phyloP scores from a whole-genome alignment of 2,113 vertebrate genomes.

The Gopherus flavomarginatus region DNA sequence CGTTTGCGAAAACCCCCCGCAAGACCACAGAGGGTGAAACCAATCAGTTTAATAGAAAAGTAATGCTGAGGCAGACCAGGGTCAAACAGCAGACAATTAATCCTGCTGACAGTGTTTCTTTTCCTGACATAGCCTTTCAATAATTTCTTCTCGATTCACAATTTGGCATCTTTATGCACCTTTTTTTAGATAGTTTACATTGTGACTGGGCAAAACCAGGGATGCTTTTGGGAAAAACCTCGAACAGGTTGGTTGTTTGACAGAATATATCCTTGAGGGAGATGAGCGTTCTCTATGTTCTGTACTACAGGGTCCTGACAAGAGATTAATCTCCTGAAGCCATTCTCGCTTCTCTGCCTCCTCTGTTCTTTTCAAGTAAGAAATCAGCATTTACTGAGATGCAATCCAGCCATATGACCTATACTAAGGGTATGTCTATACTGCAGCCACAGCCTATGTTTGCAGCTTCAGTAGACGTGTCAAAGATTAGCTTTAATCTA shows the following conservation, averaged over 20 bases:
- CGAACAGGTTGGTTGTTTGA: not conserved
- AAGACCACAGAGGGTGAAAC: not conserved
- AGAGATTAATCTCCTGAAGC: not conserved
- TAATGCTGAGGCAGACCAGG: fast-evolving
- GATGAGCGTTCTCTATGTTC: not conserved
- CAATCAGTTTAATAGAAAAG: not conserved
- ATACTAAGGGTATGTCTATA: not conserved
- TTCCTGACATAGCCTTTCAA: fast-evolving
- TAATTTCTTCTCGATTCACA: fast-evolving
- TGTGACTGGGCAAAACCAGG: not conserved
- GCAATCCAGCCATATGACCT: not conserved
- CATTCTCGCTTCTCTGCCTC: not conserved
- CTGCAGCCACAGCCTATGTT: not conserved
- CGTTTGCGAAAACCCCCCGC: fast-evolving
- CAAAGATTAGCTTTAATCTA: not conserved
- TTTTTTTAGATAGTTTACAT: not conserved
- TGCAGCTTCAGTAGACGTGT: not conserved
- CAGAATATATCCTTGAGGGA: not conserved
- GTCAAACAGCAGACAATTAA: not conserved
- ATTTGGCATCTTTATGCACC: fast-evolving
- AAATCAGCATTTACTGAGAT: not conserved
- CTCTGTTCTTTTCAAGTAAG: not conserved
- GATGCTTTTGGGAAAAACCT: not conserved
- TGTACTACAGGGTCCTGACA: not conserved
- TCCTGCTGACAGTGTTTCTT: not conserved